These are phyloP conservation scores for Rhinopithecus roxellana DNA, from an alignment of 2,113 vertebrate species.

Conservation along the genomic window DNA sequence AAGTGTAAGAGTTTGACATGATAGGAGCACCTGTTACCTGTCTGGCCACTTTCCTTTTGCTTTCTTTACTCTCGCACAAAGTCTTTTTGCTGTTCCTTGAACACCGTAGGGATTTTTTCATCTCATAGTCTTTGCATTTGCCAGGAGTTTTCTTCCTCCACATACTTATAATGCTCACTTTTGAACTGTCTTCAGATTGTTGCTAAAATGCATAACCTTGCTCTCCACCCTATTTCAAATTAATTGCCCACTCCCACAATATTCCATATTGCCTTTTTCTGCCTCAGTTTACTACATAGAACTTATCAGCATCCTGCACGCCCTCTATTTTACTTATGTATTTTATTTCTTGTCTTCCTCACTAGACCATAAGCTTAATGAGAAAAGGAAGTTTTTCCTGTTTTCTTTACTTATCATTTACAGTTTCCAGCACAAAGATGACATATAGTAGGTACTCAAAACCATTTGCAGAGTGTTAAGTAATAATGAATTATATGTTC, in stretches of 20 bases:
- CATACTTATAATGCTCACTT: not conserved
- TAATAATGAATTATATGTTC: not conserved
- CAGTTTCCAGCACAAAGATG: not conserved
- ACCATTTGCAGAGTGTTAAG: not conserved
- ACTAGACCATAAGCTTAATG: not conserved
- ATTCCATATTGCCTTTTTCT: not conserved
- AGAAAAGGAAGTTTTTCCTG: not conserved
- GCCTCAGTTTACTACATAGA: not conserved
- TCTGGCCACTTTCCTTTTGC: not conserved
- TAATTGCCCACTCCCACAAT: not conserved
- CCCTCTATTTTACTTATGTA: not conserved
- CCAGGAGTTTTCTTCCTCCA: not conserved
- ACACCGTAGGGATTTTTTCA: not conserved
- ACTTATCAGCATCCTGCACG: not conserved
- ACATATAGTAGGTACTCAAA: not conserved
- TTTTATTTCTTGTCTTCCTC: not conserved
- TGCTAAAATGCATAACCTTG: not conserved
- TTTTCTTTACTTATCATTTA: not conserved
- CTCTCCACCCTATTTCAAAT: not conserved
- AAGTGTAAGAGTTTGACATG: not conserved
- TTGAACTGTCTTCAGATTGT: not conserved
- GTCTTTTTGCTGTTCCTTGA: not conserved
- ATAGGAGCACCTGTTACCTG: not conserved
- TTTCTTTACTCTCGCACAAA: not conserved
- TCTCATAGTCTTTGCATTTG: not conserved